These are phyloP conservation scores for Hedychridium roseum DNA, from an alignment of 2,888 invertebrate species.

Conservation along the genomic window DNA sequence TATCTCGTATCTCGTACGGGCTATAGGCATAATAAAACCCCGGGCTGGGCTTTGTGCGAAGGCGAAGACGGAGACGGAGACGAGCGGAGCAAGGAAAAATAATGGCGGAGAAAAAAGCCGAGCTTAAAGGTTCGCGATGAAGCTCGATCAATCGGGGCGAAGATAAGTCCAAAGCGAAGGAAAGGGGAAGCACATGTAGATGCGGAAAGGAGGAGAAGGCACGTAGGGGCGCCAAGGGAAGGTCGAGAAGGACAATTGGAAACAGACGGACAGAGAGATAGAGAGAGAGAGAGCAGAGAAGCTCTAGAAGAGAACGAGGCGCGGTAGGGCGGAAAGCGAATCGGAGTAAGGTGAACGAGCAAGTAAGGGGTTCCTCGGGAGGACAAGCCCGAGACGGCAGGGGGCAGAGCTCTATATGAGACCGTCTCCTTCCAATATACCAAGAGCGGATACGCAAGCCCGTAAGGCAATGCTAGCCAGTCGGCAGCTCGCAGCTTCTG, in stretches of 20 bases:
- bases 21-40: constrained; percentile 52
- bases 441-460: constrained; percentile 57
- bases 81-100: no score
- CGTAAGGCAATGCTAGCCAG: no score
- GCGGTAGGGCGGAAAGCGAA: constrained; percentile 10
- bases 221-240: no score
- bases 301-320: background rate
- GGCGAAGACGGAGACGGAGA: background rate
- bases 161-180: background rate
- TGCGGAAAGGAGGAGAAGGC: constrained; percentile 12
- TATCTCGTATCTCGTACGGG: constrained; percentile 51
- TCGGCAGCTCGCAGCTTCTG: no score
- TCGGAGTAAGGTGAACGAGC: constrained; percentile 31
- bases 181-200: background rate
- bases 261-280: background rate
- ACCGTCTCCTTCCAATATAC: constrained; percentile 58
- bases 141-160: no score
- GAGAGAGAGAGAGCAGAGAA: background rate
- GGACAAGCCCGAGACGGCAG: constrained; percentile 11
- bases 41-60: constrained; percentile 41
- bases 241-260: constrained; percentile 19
- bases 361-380: constrained; percentile 10
- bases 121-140: no score
- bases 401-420: constrained; percentile 14
- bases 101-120: no score